Evolutionary conservation across 64 coral and sea anemone species (phyloP), one percentile per base, ranked within the genome.

Genomic region (Stichodactyla helianthus): DNA sequence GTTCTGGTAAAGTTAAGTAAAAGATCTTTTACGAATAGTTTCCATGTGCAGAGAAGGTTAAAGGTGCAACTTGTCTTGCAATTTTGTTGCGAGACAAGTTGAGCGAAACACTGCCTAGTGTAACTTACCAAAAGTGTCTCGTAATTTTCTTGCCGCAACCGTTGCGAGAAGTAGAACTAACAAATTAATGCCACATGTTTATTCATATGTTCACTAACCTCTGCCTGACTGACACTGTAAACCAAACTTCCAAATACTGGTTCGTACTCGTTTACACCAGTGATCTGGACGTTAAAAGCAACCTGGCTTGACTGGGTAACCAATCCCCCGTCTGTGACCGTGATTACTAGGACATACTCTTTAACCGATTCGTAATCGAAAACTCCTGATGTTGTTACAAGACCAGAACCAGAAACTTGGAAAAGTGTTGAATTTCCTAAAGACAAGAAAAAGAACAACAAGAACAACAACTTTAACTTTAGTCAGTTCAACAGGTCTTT

Each of bases 351-450:
- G 10, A 81, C 58, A 65, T 91, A 86, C 1, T 71, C 86, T 55
- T 86, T 86, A 6, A 91, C 84, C 1, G 89, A 28, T 70, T 91
- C 89, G 59, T 79, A 91, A 28, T 91, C 84, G 52, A 91, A 79
- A 51, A 35, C 9, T 5, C 44, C 25, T 23, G 26, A 18, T 16
- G 71, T 91, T 6, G 89, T 91, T 53, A 91, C 84, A 60, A 86
- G 71, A 13, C 89, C 89, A 91, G 22, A 44, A 28, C 54, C 67
- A 19, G 74, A 51, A 58, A 91, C 89, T 31, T 27, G 16, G n/a
- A 91, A 91, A 20, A 86, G 23, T 60, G 89, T 56, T 6, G 89
- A 86, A 51, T 91, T 91, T 61, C 89, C 89, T 91, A 26, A 35
- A 20, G 52, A 11, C 57, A 11, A 14, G 10, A 12, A 59, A 59